phyloP scores from a whole-genome alignment of 2,888 invertebrate species.

The Mythimna albipuncta region DNA sequence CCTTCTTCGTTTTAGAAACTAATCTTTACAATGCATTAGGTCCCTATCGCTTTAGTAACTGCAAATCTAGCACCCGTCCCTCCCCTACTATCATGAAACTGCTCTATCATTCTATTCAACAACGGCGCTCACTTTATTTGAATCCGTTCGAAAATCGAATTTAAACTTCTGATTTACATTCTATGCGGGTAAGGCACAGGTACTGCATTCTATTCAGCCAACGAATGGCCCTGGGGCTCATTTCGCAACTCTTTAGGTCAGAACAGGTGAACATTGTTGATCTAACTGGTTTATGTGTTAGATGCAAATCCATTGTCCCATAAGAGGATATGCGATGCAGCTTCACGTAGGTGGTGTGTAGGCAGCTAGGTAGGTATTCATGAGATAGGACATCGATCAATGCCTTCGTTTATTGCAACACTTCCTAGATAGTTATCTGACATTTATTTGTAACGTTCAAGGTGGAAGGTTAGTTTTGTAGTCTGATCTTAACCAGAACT shows the following conservation, averaged over 20 bases:
- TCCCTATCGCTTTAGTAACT: too few species aligned
- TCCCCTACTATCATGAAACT: too few species aligned
- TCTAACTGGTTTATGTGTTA: slow-evolving; percentile 62
- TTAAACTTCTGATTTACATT: slow-evolving; percentile 44
- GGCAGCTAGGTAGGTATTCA: slow-evolving; percentile 53
- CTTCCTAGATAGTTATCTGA: slow-evolving; percentile 53
- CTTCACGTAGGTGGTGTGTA: slow-evolving; percentile 55
- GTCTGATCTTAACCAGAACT: too few species aligned
- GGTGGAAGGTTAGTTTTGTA: neutral
- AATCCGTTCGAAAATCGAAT: slow-evolving; percentile 37
- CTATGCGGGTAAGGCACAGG: slow-evolving; percentile 33
- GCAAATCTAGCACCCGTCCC: too few species aligned
- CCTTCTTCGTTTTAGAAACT: too few species aligned
- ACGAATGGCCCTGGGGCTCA: slow-evolving; percentile 43
- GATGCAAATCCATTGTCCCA: slow-evolving; percentile 53
- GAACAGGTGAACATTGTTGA: slow-evolving; percentile 67
- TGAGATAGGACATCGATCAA: slow-evolving; percentile 54
- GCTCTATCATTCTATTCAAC: neutral
- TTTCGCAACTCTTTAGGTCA: slow-evolving; percentile 67
- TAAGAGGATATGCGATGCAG: slow-evolving; percentile 45
- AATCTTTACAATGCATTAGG: too few species aligned
- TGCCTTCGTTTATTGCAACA: slow-evolving; percentile 38
- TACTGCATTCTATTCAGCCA: slow-evolving; percentile 56
- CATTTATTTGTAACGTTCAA: slow-evolving; percentile 13
- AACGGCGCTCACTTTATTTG: slow-evolving; percentile 1